A percentile compares a stretch with the other conserved stretches of the same genome.
Conservation (phyloP, 2,888 invertebrate genomes). For the Steromphala cineraria region DNA sequence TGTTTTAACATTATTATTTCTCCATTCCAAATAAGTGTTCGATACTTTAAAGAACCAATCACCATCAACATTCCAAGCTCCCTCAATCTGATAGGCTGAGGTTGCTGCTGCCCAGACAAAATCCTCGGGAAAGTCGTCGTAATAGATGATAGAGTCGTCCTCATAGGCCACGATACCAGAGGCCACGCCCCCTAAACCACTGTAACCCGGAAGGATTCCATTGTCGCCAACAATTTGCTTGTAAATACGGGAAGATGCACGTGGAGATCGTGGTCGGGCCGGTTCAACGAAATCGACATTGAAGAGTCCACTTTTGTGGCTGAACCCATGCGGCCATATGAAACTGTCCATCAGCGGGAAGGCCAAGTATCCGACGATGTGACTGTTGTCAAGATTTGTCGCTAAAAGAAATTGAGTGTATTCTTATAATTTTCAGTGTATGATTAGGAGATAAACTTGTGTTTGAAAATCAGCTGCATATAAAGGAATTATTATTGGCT, state of each 20-base stretch:
- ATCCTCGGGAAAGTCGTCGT: constrained; percentile 44
- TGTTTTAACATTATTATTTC: no score
- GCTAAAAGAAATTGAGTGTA: constrained; percentile 30
- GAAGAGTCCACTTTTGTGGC: constrained; percentile 83
- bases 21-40: no score
- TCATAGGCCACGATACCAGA: constrained; percentile 37
- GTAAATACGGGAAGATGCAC: constrained; percentile 78
- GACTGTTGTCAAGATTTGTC: constrained; percentile 52
- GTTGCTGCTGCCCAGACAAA: constrained; percentile 74
- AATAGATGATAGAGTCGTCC: constrained; percentile 38
- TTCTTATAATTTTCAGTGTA: background rate
- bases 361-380: constrained; percentile 81
- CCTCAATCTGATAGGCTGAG: constrained; percentile 81
- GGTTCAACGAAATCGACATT: constrained; percentile 84
- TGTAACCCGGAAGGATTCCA: constrained; percentile 41
- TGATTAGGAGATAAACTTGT: no score
- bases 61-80: constrained; percentile 79
- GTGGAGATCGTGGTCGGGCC: constrained; percentile 81
- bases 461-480: no score
- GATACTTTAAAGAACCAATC: background rate
- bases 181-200: constrained; percentile 42
- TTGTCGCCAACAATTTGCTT: constrained; percentile 51
- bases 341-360: constrained; percentile 90
- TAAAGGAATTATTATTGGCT: no score
- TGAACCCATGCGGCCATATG: constrained; percentile 86